These are phyloP conservation scores for Rhombomys opimus DNA, from an alignment of 2,113 vertebrate genomes.

Conservation along the genomic window DNA sequence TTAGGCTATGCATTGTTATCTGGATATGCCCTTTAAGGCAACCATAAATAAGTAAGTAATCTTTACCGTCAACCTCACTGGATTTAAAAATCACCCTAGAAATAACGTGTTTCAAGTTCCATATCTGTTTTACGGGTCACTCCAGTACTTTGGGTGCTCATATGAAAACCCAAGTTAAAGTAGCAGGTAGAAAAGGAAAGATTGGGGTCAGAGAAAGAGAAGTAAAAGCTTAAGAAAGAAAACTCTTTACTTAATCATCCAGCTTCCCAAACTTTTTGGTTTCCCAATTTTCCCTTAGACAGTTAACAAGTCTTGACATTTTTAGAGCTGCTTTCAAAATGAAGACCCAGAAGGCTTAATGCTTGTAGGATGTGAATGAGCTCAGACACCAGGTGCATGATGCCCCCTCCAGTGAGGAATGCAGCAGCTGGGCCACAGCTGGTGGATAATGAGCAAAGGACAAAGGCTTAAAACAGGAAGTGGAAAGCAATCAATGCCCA, in stretches of 20 bases:
- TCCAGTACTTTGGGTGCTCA: neutral
- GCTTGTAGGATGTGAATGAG: constrained; percentile 20
- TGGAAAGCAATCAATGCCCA: constrained; percentile 21
- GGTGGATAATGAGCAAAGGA: neutral
- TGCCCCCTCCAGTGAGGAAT: constrained; percentile 1
- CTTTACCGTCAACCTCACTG: neutral
- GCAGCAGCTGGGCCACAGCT: constrained; percentile 69
- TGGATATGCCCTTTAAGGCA: neutral
- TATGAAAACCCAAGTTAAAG: constrained; percentile 46
- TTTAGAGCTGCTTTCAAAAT: constrained; percentile 62
- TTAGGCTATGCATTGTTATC: neutral
- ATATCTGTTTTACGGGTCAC: neutral
- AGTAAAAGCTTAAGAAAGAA: neutral
- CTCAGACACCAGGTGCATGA: constrained; percentile 2
- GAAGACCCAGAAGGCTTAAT: constrained; percentile 53
- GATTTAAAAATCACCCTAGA: neutral
- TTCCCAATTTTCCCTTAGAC: neutral
- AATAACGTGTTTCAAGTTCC: neutral
- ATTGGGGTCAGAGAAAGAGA: no score
- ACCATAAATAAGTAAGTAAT: neutral
- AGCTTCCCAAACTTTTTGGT: neutral
- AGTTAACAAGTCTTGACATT: constrained; percentile 58
- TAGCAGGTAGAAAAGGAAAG: neutral
- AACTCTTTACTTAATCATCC: neutral
- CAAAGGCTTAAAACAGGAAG: constrained; percentile 39